Conservation (phyloP, 2,113 vertebrate species). For the Jaculus jaculus region DNA sequence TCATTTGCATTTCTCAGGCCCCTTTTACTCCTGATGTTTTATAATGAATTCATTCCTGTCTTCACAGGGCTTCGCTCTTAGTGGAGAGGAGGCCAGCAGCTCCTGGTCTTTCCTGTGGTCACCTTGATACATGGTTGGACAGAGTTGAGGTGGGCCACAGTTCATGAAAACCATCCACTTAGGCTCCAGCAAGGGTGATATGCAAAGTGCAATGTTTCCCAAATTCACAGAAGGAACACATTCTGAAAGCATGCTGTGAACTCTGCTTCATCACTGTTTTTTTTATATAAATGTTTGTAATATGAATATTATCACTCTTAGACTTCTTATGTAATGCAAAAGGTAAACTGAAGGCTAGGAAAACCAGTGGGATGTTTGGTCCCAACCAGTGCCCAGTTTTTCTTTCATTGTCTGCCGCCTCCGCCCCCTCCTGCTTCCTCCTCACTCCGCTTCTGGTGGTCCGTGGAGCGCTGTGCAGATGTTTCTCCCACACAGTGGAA, state of each 20-base stretch:
- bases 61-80: slow-evolving; percentile 23
- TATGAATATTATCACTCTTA: neutral
- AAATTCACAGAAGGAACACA: neutral
- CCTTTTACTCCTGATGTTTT: slow-evolving; percentile 21
- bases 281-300: neutral
- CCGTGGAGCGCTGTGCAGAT: slow-evolving; percentile 67
- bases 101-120: neutral
- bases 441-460: slow-evolving; percentile 39
- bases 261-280: neutral
- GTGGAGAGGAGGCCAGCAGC: neutral
- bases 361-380: neutral
- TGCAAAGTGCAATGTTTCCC: neutral
- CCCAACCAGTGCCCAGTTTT: neutral
- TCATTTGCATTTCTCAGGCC: slow-evolving; percentile 62
- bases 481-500: slow-evolving; percentile 76
- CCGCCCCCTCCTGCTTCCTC: neutral
- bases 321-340: slow-evolving; percentile 61
- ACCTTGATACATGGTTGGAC: neutral
- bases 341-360: slow-evolving; percentile 59
- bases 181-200: neutral
- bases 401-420: slow-evolving; percentile 35
- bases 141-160: neutral
- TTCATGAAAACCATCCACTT: neutral
- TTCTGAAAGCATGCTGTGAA: neutral
- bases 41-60: slow-evolving; percentile 26